Conservation (phyloP, 2,113 vertebrate species). For the Rhadina sibilatrix region DNA sequence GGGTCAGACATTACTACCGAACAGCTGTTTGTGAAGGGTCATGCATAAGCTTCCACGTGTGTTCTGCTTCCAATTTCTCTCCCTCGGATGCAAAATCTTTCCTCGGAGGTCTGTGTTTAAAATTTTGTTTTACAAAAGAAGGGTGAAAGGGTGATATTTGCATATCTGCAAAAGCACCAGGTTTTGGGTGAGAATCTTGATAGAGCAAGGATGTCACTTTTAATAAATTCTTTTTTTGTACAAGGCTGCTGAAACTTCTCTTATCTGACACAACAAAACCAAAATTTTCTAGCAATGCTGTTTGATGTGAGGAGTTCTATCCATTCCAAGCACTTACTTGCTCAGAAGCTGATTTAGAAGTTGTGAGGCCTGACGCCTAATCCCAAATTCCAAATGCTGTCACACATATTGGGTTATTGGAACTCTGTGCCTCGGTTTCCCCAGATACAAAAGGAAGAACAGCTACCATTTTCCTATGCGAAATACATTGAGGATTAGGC, state of each 20-base stretch:
- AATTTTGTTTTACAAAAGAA: not conserved
- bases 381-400: not conserved
- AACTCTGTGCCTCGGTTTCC: not conserved
- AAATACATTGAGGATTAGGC: not conserved
- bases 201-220: not conserved
- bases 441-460: not conserved
- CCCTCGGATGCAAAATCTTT: not conserved
- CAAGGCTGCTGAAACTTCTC: not conserved
- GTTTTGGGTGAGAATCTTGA: not conserved
- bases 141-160: not conserved
- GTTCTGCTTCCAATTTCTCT: not conserved
- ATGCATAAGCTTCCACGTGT: not conserved
- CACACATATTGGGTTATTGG: not conserved
- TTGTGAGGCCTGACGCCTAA: not conserved
- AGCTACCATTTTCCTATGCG: not conserved
- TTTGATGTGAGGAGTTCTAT: not conserved
- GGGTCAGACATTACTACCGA: fast-evolving
- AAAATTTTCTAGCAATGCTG: not conserved
- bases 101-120: fast-evolving
- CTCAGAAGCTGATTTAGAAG: not conserved
- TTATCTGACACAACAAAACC: not conserved
- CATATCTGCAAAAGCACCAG: not conserved
- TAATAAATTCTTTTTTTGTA: not conserved
- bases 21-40: not conserved
- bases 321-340: not conserved